These are phyloP conservation scores for Leptinotarsa defecta DNA, from an alignment of 1,140 invertebrate genomes.

Conservation along the genomic window DNA sequence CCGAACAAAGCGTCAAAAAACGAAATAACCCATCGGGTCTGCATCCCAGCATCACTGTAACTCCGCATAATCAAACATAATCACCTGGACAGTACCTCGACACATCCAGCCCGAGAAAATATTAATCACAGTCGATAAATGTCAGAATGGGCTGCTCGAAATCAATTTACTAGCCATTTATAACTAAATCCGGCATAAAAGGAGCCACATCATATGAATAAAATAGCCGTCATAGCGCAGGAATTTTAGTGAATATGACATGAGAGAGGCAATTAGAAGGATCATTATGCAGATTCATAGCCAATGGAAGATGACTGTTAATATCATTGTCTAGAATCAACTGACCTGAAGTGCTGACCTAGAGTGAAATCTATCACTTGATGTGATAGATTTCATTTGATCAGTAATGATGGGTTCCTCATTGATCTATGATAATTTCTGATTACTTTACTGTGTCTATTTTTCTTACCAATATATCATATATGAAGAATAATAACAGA, in stretches of 20 bases:
- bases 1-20: slow-evolving; percentile 25
- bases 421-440: too few relatives aligned
- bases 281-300: too few relatives aligned
- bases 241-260: neutral
- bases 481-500: too few relatives aligned
- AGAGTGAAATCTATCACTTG: too few relatives aligned
- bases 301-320: too few relatives aligned
- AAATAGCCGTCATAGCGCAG: neutral
- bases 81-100: slow-evolving; percentile 23
- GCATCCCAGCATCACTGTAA: slow-evolving; percentile 6
- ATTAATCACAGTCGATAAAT: slow-evolving; percentile 51
- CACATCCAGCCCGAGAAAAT: slow-evolving; percentile 28
- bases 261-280: too few relatives aligned
- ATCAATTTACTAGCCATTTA: slow-evolving; percentile 52
- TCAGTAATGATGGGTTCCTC: too few relatives aligned
- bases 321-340: too few relatives aligned
- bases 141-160: slow-evolving; percentile 44
- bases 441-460: too few relatives aligned
- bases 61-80: slow-evolving; percentile 27
- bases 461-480: too few relatives aligned
- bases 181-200: slow-evolving; percentile 44
- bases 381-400: too few relatives aligned
- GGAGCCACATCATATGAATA: slow-evolving; percentile 29
- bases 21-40: slow-evolving; percentile 20
- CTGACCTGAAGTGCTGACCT: too few relatives aligned